phyloP scores from a whole-genome alignment of 1,140 invertebrate genomes.

The Dryas iulia region DNA sequence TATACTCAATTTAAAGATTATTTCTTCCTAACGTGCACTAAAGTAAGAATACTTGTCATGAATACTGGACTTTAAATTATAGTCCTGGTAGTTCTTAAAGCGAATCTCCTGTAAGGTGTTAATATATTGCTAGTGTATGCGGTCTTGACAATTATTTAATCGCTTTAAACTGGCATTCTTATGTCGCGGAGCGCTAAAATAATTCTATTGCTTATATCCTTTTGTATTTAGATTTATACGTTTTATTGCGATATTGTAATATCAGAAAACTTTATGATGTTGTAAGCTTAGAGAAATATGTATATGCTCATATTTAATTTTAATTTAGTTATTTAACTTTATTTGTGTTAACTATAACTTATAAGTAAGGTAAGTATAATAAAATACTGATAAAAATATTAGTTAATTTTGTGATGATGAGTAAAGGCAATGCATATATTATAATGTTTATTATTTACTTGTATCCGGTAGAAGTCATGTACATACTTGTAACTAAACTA shows the following conservation, averaged over 20 bases:
- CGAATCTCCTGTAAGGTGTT: conserved; percentile 28
- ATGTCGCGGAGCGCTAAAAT: not conserved
- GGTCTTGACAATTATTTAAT: conserved; percentile 26
- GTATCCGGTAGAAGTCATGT: no score
- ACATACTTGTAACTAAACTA: no score
- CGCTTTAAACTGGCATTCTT: conserved; percentile 8
- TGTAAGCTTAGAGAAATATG: no score
- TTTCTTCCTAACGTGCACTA: conserved; percentile 12
- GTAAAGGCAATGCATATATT: no score
- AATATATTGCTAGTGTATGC: conserved; percentile 25
- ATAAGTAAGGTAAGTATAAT: no score
- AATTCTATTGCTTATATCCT: not conserved
- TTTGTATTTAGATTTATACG: not conserved
- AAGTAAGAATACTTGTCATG: conserved; percentile 25
- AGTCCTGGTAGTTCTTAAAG: conserved; percentile 17
- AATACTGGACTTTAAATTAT: conserved; percentile 26
- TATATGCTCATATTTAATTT: no score
- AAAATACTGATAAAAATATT: no score
- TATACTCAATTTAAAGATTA: not conserved
- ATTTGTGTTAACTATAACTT: no score
- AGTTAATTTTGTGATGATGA: no score
- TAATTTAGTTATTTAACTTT: no score
- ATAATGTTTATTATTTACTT: no score
- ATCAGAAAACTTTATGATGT: not conserved
- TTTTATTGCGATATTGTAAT: not conserved